A percentile compares a stretch with the other conserved stretches of the same genome.
These are phyloP conservation scores for Ascaphus truei DNA, from an alignment of 2,113 vertebrate species.

Conservation along the genomic window DNA sequence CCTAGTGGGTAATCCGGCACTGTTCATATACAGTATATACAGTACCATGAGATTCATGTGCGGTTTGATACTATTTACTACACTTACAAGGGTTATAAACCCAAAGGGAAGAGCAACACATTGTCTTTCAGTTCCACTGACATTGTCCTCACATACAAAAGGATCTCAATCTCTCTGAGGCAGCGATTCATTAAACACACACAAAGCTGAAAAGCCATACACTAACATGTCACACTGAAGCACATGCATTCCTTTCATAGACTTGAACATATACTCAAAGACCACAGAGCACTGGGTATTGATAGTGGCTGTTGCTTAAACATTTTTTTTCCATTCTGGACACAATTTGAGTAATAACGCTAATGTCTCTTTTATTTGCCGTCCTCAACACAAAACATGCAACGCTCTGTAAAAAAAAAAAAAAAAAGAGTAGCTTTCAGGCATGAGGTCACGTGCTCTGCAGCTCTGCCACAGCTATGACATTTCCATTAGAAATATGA, in stretches of 20 bases:
- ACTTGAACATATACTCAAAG: not conserved
- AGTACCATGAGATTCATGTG: no score
- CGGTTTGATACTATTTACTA: no score
- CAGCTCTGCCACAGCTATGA: slow-evolving; percentile 50
- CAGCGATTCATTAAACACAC: no score
- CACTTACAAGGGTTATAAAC: no score
- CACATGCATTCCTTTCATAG: not conserved
- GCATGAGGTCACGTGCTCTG: slow-evolving; percentile 46
- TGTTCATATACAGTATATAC: no score
- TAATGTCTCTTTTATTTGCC: slow-evolving; percentile 17
- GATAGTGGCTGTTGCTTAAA: not conserved
- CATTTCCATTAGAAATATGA: slow-evolving; percentile 57
- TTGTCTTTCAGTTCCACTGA: no score
- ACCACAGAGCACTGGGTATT: not conserved
- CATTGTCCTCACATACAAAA: no score
- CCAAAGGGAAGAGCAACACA: no score
- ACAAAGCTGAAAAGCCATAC: no score
- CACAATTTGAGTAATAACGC: not conserved
- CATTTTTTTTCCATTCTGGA: not conserved
- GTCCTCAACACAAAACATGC: slow-evolving; percentile 15
- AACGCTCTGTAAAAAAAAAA: slow-evolving; percentile 12
- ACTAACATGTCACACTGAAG: no score
- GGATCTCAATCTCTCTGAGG: no score
- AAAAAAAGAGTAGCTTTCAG: slow-evolving; percentile 46
- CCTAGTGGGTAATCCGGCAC: no score